These are phyloP conservation scores for Caerostris darwini DNA, from an alignment of 1,140 invertebrate species.

Conservation along the genomic window DNA sequence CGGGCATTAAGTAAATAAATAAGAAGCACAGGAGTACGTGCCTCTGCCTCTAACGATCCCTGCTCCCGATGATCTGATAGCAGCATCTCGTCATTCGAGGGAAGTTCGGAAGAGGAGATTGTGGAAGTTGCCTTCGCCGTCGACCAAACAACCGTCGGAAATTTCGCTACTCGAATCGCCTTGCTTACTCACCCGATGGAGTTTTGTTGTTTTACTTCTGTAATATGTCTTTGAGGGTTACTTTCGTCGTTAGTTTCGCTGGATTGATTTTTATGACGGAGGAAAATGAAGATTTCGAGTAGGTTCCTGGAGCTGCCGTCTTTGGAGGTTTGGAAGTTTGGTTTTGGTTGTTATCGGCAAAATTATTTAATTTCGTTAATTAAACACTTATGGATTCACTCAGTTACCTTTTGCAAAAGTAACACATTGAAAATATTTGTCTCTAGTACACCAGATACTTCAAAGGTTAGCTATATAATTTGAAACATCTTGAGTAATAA, in stretches of 20 bases:
- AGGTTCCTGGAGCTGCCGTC: too few species aligned
- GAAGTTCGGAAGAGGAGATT: not conserved
- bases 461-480: too few species aligned
- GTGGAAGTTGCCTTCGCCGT: not conserved
- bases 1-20: slow-evolving; percentile 53
- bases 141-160: not conserved
- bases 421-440: too few species aligned
- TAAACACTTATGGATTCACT: too few species aligned
- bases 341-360: too few species aligned
- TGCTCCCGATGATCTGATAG: slow-evolving; percentile 53
- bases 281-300: too few species aligned
- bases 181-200: not conserved
- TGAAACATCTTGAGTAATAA: too few species aligned
- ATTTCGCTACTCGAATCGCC: slow-evolving; percentile 43
- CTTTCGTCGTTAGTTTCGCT: not conserved
- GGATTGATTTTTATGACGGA: not conserved
- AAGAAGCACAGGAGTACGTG: slow-evolving; percentile 39
- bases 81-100: slow-evolving; percentile 42
- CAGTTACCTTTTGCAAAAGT: too few species aligned
- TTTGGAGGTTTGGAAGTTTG: too few species aligned
- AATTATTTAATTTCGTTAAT: too few species aligned
- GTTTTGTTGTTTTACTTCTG: slow-evolving; percentile 21
- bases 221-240: slow-evolving; percentile 7
- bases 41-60: slow-evolving; percentile 57
- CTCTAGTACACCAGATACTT: too few species aligned